Base-by-base conservation (phyloP, 2,113 vertebrate genomes). In the Aspidoscelis tigris region DNA sequence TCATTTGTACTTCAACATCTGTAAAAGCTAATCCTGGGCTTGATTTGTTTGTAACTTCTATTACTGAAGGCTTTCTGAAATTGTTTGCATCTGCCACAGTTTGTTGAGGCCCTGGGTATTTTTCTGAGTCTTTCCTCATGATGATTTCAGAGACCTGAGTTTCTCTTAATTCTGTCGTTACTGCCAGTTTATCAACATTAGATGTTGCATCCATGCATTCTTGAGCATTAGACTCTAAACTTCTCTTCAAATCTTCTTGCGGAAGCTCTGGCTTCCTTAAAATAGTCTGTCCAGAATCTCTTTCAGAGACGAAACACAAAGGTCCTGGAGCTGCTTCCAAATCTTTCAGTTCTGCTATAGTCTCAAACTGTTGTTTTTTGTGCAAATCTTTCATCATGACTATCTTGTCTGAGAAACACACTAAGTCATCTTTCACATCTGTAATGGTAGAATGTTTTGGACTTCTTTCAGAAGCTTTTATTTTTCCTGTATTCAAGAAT, bases 381-480 rank as follows among this genome's bases (percentile, higher is more conserved):
- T 80, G 26, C 18, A 82, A 58, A 81, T 33, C 69, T 73, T 83
- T 68, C 9, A 70, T 65, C 55, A 86, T 58, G 76, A 44, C 75
- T 20, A 65, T 65, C 50, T 47, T 85, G 18, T 73, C 76, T 26
- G 69, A 64, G 16, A 74, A n/a, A 24, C 65, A 43, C 21, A 20
- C 26, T 22, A 26, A 39, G 33, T 33, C 41, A 64, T 65, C 21
- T 65, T 79, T 79, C 70, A 78, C 65, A 41, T 75, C 77, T 53
- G 8, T 75, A 66, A 73, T 1, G 7, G 20, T 2, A 64, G 21
- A 26, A 65, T 80, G 69, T 26, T 80, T 83, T 80, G 89, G 88
- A 58, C 76, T 50, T 68, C 81, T 76, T 91, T 88, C 91, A 70
- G 87, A 80, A 82, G 89, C 71, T 91, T 76, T 86, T 68, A 80